Conservation (phyloP, 2,113 vertebrate genomes). For the Odontophorus gujanensis region DNA sequence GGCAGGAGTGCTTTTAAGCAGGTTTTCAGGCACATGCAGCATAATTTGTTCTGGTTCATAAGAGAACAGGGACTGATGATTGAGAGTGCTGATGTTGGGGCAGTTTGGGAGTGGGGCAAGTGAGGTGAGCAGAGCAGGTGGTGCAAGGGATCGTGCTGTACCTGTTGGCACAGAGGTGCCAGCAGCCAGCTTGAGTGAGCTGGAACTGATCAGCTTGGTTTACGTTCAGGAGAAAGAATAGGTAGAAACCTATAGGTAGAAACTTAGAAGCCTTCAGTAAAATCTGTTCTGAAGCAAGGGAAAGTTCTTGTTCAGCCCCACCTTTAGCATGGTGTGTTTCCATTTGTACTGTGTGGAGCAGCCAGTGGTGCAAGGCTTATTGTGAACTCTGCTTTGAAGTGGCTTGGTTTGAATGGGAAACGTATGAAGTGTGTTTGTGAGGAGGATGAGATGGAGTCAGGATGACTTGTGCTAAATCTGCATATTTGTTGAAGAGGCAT, state of each 20-base stretch:
- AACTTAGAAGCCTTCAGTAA: neutral
- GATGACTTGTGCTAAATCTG: neutral
- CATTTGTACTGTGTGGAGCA: neutral
- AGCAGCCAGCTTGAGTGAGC: neutral
- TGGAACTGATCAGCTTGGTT: neutral
- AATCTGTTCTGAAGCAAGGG: neutral
- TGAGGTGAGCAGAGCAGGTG: neutral
- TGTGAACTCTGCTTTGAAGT: neutral
- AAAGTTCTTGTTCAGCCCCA: neutral
- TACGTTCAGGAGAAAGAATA: neutral
- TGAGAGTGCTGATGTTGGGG: neutral
- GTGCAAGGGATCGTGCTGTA: neutral
- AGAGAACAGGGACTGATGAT: fast-evolving
- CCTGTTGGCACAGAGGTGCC: neutral
- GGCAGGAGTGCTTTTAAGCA: constrained; percentile 17
- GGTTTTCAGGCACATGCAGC: neutral
- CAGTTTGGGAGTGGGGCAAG: neutral
- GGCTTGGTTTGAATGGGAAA: neutral
- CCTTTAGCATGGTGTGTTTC: fast-evolving
- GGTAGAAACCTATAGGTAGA: no score
- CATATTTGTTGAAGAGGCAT: neutral
- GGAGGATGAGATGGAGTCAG: neutral
- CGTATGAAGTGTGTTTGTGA: neutral
- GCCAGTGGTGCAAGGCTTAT: neutral
- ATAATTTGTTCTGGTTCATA: neutral